phyloP scores from a whole-genome alignment of 2,888 invertebrate species.

The Choreutis nemorana region DNA sequence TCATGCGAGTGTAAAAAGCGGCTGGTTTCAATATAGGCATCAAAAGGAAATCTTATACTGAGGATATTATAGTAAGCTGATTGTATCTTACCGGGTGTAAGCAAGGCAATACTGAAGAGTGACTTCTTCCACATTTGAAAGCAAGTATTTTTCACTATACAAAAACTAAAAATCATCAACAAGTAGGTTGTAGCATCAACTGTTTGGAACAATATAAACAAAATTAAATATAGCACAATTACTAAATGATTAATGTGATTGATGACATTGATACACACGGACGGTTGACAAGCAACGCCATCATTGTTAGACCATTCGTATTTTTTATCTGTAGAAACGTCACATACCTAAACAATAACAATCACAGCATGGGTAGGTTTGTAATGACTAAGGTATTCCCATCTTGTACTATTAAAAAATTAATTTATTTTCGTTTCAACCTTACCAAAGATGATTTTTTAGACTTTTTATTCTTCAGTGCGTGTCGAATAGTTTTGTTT shows the following conservation, averaged over 20 bases:
- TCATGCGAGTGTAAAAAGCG: slow-evolving; percentile 20
- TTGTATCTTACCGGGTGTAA: slow-evolving; percentile 66
- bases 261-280: slow-evolving; percentile 41
- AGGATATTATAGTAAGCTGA: slow-evolving; percentile 65
- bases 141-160: slow-evolving; percentile 65
- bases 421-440: too few species aligned
- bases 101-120: slow-evolving; percentile 66
- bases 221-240: slow-evolving; percentile 56
- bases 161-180: slow-evolving; percentile 60
- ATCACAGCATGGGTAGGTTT: too few species aligned
- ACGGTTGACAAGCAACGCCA: slow-evolving; percentile 32
- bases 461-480: slow-evolving; percentile 25
- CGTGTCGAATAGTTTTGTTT: slow-evolving; percentile 26
- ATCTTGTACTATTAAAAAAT: too few species aligned
- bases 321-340: too few species aligned
- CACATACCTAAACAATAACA: too few species aligned
- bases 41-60: slow-evolving; percentile 56
- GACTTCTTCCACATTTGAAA: slow-evolving; percentile 66
- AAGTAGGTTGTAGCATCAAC: slow-evolving; percentile 58
- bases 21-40: slow-evolving; percentile 51
- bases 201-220: slow-evolving; percentile 45
- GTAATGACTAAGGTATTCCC: too few species aligned
- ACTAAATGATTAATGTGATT: slow-evolving; percentile 46
- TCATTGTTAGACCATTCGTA: too few species aligned
- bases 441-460: too few species aligned